These are phyloP conservation scores for Luidia sarsii DNA, from an alignment of 53 echinoderm and acorn worm species.

Conservation along the genomic window DNA sequence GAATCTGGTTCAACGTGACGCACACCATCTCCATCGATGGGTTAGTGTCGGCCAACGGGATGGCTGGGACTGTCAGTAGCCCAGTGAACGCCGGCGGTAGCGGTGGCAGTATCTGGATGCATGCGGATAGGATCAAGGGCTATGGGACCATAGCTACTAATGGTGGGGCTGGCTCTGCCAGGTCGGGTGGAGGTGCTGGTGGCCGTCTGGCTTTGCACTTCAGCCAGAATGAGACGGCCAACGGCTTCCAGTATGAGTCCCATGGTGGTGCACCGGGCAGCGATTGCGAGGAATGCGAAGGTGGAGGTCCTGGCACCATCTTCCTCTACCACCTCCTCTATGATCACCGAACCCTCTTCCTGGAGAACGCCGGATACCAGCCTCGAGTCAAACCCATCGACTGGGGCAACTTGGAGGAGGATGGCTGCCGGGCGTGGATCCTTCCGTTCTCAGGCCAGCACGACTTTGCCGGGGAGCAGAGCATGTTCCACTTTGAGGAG, in stretches of 20 bases:
- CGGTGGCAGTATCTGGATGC: slow-evolving; percentile 98
- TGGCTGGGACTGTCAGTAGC: slow-evolving; percentile 27
- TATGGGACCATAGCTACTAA: slow-evolving; percentile 83
- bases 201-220: slow-evolving; percentile 83
- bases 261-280: slow-evolving; percentile 75
- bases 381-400: slow-evolving; percentile 78
- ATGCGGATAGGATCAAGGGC: slow-evolving; percentile 80
- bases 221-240: slow-evolving; percentile 66
- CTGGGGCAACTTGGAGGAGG: slow-evolving; percentile 82
- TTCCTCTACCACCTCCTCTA: slow-evolving; percentile 81
- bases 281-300: slow-evolving; percentile 72
- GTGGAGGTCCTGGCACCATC: slow-evolving; percentile 88
- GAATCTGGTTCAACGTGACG: slow-evolving; percentile 95
- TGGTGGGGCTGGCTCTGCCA: slow-evolving; percentile 66
- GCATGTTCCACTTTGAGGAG: slow-evolving; percentile 89
- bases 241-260: slow-evolving; percentile 84
- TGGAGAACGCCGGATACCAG: slow-evolving; percentile 74
- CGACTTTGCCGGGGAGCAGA: slow-evolving; percentile 72
- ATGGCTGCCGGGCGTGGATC: slow-evolving; percentile 93
- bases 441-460: slow-evolving; percentile 80
- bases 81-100: slow-evolving; percentile 73
- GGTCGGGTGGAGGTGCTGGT: slow-evolving; percentile 85
- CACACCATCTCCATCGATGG: slow-evolving; percentile 88
- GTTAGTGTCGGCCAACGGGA: slow-evolving; percentile 80
- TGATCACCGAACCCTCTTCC: slow-evolving; percentile 82